Evolutionary conservation across 1,140 invertebrate genomes (phyloP), one percentile per base, ranked within the genome.

Genomic region (Paramacrobiotus metropolitanus): DNA sequence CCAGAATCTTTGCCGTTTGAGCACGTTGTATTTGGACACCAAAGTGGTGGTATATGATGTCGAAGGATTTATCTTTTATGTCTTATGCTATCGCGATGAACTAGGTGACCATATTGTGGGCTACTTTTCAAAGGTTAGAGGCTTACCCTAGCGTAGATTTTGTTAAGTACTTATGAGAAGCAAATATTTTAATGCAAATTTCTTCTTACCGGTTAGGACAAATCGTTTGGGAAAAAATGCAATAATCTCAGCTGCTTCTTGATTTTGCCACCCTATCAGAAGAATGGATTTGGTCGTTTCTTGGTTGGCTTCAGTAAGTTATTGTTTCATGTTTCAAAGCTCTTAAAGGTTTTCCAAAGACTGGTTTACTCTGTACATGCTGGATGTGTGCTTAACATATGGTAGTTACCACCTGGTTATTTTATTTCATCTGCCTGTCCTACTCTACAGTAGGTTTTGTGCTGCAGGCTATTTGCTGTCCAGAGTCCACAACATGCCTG

Each of bases 171-270:
- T n/a, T n/a, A n/a, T n/a, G n/a, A n/a, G n/a, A n/a, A n/a, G n/a
- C n/a, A n/a, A n/a, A n/a, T n/a, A n/a, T n/a, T n/a, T n/a, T n/a
- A n/a, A n/a, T n/a, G n/a, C n/a, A n/a, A n/a, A n/a, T n/a, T n/a
- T n/a, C n/a, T n/a, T n/a, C n/a, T n/a, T n/a, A n/a, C n/a, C n/a
- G n/a, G n/a, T n/a, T n/a, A n/a, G n/a, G n/a, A n/a, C n/a, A n/a
- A n/a, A n/a, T n/a, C n/a, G n/a, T n/a, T n/a, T n/a, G n/a, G n/a
- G n/a, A n/a, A n/a, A n/a, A n/a, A n/a, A n/a, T 93, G 94, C 68
- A 97, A 96, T 74, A 98, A 99, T 72, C 89, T 98, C 0, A 96
- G 91, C 0, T 99, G 94, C 73, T 98, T 99, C 60, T 91, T 98
- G 84, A 96, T 92, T 1, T 82, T 98, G 79, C 94, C 94, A 0